Evolutionary conservation across 1,140 invertebrate species (phyloP), one percentile per base, ranked within the genome.

Genomic region (Magallana gigas): DNA sequence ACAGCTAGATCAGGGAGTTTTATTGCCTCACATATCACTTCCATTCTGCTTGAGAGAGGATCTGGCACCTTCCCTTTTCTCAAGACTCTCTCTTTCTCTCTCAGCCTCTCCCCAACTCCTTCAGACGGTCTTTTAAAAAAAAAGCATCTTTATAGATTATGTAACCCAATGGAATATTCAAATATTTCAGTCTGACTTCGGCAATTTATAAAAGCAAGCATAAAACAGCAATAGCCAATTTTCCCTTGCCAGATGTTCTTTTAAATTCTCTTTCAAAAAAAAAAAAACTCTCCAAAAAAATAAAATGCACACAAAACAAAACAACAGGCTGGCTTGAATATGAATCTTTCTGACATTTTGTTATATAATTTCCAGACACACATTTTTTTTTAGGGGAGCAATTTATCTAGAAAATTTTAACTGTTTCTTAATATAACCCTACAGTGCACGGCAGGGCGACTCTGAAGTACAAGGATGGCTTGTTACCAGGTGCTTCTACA

Each of bases 141-240:
- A 48, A 48, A 48, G 5, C 36, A 71, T 23, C 64, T 71, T 23
- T 29, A 23, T 29, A 71, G 64, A 71, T 71, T 71, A 71, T 71
- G 64, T 71, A 71, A 71, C 18, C 29, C 64, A 9, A 29, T 23
- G 11, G 64, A 71, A 71, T 71, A 18, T 18, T 8, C 64, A 71
- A 29, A 71, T 71, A 23, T 71, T 71, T 71, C 64, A 71, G 64
- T 71, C 64, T 71, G 64, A 23, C 18, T 71, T 18, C 9, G 23
- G 64, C 64, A 71, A 71, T 71, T 71, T 71, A 71, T 71, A 18
- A 71, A 71, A 71, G 64, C 64, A 71, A 23, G 64, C 64, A 71
- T 23, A 23, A 71, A 64, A 64, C 60, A 23, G 64, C 64, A 29
- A 23, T 71, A 8, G 64, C 18, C 64, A 71, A 23, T 71, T 71